Conservation (phyloP, 2,888 invertebrate genomes). For the Papilio demoleus region DNA sequence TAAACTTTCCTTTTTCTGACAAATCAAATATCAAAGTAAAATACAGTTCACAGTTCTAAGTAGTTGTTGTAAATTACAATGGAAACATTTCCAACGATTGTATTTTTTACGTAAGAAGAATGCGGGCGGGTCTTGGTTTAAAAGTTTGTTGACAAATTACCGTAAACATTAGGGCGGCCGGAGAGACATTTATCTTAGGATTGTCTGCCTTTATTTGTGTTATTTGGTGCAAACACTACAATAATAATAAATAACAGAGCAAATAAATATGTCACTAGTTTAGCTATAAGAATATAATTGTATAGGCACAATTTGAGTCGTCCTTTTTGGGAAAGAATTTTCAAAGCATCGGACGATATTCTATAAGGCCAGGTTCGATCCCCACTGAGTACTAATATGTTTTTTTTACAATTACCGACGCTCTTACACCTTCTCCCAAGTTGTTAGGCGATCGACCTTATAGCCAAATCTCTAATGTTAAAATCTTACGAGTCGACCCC, state of each 20-base stretch:
- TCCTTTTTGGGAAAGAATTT: neutral
- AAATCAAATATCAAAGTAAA: no score
- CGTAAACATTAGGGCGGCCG: constrained; percentile 24
- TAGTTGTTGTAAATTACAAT: neutral
- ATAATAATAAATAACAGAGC: constrained; percentile 7
- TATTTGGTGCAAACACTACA: constrained; percentile 20
- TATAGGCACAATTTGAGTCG: constrained; percentile 1
- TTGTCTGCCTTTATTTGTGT: constrained; percentile 24
- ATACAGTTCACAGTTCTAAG: neutral
- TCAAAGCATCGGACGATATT: no score
- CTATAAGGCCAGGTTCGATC: no score
- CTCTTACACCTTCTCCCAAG: no score
- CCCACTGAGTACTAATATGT: no score
- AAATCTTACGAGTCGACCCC: no score
- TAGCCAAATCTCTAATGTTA: no score
- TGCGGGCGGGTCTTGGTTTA: constrained; percentile 9
- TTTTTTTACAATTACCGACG: no score
- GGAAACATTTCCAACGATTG: constrained; percentile 2
- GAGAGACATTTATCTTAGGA: constrained; percentile 24
- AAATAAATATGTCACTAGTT: constrained; percentile 23
- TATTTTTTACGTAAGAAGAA: constrained; percentile 5
- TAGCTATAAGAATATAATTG: constrained; percentile 15
- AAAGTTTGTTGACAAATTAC: constrained; percentile 33
- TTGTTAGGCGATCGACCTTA: no score
- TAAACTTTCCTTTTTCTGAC: no score